Evolutionary conservation across 2,888 invertebrate species (phyloP), one percentile per base, ranked within the genome.

Genomic region (Polydrusus pterygomalis): DNA sequence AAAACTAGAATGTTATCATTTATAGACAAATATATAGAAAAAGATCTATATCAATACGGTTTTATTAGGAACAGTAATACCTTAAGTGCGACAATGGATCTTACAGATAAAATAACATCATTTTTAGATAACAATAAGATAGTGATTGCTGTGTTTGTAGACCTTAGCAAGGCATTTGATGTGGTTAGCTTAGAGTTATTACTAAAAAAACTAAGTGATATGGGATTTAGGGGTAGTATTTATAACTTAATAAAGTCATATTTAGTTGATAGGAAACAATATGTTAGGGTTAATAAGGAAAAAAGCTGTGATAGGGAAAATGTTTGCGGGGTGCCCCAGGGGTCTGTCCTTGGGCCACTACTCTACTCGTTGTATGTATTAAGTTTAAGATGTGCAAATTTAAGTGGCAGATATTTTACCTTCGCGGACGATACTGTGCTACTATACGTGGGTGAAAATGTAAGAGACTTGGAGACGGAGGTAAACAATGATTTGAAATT

Each of bases 321-420:
- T 43, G 11, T 30, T 13, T 30, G 38, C 6, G n/a, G 64, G 18
- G 64, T 64, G 13, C 64, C 64, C 17, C 43, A 64, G 20, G 64
- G 49, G 10, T 64, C 64, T 11, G 49, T 64, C 20, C 15, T n/a
- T n/a, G n/a, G n/a, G n/a, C n/a, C n/a, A n/a, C n/a, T n/a, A n/a
- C n/a, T n/a, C n/a, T n/a, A n/a, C n/a, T n/a, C n/a, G n/a, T n/a
- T n/a, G n/a, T n/a, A n/a, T n/a, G n/a, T n/a, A n/a, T n/a, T n/a
- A n/a, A n/a, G n/a, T n/a, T n/a, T n/a, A n/a, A n/a, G n/a, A n/a
- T n/a, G n/a, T n/a, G n/a, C n/a, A n/a, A n/a, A n/a, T n/a, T n/a
- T n/a, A n/a, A n/a, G n/a, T n/a, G n/a, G n/a, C n/a, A n/a, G n/a
- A n/a, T n/a, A n/a, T n/a, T n/a, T n/a, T n/a, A n/a, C n/a, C n/a